These are phyloP conservation scores for Cladopsammia gracilis DNA, from an alignment of 64 coral and sea anemone species.

Conservation along the genomic window DNA sequence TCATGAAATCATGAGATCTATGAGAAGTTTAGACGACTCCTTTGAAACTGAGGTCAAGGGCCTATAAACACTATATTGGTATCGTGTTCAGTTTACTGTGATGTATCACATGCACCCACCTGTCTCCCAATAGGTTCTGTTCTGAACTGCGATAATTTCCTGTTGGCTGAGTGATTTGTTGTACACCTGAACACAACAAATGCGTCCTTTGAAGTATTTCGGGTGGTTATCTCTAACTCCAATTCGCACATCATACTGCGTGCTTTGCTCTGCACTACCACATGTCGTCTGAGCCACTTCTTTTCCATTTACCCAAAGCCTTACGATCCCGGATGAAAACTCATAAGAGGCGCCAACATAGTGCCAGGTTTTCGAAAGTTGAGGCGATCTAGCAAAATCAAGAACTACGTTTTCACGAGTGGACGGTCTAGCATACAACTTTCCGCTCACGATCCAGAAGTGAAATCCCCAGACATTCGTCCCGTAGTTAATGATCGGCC, in stretches of 20 bases:
- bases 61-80: too few relatives aligned
- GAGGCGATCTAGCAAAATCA: not conserved
- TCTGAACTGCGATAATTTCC: not conserved
- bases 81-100: not conserved
- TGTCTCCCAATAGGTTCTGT: not conserved
- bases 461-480: not conserved
- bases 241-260: not conserved
- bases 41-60: too few relatives aligned
- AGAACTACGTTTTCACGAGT: not conserved
- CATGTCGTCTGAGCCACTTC: not conserved
- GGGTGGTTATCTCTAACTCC: not conserved
- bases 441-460: not conserved
- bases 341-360: not conserved
- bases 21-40: too few relatives aligned
- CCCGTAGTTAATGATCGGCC: not conserved
- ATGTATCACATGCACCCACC: not conserved
- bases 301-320: not conserved
- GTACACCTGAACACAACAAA: not conserved
- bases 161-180: not conserved
- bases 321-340: not conserved
- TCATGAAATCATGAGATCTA: too few relatives aligned
- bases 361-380: not conserved
- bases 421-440: not conserved
- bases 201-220: not conserved
- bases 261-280: not conserved